These are phyloP conservation scores for Leucania comma DNA, from an alignment of 2,888 invertebrate species.

Conservation along the genomic window DNA sequence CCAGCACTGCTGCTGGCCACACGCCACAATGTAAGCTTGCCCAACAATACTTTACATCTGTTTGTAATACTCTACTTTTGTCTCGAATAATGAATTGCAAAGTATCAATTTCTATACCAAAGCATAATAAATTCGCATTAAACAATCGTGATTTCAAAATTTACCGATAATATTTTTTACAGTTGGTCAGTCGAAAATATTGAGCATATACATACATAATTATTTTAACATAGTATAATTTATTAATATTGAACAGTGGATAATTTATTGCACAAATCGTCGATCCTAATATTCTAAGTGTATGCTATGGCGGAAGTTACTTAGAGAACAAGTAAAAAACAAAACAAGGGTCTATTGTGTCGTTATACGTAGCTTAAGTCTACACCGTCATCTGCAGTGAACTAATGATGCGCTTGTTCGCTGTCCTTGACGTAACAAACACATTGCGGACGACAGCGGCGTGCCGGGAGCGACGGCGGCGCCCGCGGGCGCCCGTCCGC, in stretches of 20 bases:
- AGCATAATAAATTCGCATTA: conserved; percentile 72
- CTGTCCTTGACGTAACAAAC: conserved; percentile 63
- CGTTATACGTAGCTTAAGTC: conserved; percentile 80
- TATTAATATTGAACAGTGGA: conserved; percentile 81
- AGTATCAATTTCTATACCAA: conserved; percentile 62
- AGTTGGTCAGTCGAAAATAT: conserved; percentile 90
- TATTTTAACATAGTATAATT: conserved; percentile 76
- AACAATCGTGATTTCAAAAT: conserved; percentile 67
- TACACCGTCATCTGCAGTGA: conserved; percentile 83
- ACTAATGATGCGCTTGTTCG: conserved; percentile 76
- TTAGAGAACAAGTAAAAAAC: conserved; percentile 74
- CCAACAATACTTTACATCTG: conserved; percentile 44
- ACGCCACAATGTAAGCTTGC: conserved; percentile 49
- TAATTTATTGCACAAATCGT: conserved; percentile 87
- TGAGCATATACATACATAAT: conserved; percentile 83
- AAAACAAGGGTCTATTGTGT: conserved; percentile 77
- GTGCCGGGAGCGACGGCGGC: conserved; percentile 21
- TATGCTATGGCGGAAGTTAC: conserved; percentile 79
- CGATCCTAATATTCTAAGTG: conserved; percentile 81
- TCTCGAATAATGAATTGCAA: conserved; percentile 49
- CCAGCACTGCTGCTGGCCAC: conserved; percentile 35
- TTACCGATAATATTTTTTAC: conserved; percentile 83
- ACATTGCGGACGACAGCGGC: conserved; percentile 42
- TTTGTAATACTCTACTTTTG: conserved; percentile 42
- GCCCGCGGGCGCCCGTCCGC: background rate